Evolutionary conservation across 2,888 invertebrate genomes (phyloP).

Genomic region (Enchytraeus crypticus): DNA sequence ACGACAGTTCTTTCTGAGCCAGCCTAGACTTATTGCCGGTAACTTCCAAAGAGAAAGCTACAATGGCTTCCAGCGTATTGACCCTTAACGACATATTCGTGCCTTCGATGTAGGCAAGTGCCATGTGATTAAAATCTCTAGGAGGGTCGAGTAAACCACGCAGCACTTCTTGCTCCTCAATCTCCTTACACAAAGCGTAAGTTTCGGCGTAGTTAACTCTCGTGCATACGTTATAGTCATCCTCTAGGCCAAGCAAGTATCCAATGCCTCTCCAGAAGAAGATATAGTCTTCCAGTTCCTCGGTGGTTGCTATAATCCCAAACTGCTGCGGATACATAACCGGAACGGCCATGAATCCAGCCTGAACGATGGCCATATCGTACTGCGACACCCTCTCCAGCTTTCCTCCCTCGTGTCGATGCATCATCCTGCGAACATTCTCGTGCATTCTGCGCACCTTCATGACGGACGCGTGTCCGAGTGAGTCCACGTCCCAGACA

Average conservation of each 20-base stretch:
- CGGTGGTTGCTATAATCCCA: constrained; percentile 58
- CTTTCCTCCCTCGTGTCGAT: constrained; percentile 26
- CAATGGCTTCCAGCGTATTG: constrained; percentile 26
- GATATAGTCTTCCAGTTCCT: constrained; percentile 65
- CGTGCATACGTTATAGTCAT: constrained; percentile 48
- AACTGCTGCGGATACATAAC: constrained; percentile 58
- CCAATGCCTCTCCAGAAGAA: constrained; percentile 80
- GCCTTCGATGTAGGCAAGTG: constrained; percentile 34
- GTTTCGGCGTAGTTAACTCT: constrained; percentile 28
- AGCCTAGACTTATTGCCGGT: constrained; percentile 1
- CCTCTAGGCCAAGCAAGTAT: constrained; percentile 70
- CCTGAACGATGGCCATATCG: constrained; percentile 76
- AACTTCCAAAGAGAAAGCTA: constrained; percentile 22
- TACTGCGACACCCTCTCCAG: constrained; percentile 61
- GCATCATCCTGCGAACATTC: constrained; percentile 49
- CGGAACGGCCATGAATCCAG: constrained; percentile 73
- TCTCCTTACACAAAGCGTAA: constrained; percentile 31
- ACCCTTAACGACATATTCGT: constrained; percentile 19
- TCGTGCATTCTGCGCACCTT: constrained; percentile 53
- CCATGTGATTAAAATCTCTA: constrained; percentile 33
- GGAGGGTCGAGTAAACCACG: constrained; percentile 33
- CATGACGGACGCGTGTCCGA: constrained; percentile 50
- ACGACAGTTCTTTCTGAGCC: not conserved
- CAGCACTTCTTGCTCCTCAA: constrained; percentile 31
- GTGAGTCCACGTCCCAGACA: constrained; percentile 50